phyloP scores from a whole-genome alignment of 2,888 invertebrate species.

The Cerastis rubricosa region DNA sequence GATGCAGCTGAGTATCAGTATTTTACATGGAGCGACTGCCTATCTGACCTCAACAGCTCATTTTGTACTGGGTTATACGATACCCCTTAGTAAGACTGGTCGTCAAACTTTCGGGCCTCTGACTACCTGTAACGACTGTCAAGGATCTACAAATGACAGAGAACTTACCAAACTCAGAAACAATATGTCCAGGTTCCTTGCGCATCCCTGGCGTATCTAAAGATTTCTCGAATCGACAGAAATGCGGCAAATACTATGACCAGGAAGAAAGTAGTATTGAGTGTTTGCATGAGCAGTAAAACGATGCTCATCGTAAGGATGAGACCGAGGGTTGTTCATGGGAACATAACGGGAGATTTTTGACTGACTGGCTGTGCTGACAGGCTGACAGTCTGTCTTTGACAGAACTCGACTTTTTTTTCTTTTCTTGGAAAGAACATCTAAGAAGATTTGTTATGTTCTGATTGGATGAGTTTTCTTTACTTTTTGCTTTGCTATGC shows the following conservation, averaged over 20 bases:
- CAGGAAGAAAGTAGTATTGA: conserved; percentile 34
- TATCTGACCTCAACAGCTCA: neutral
- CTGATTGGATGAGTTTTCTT: neutral
- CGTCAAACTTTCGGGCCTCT: too few relatives aligned
- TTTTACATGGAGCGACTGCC: neutral
- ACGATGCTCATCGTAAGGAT: conserved; percentile 33
- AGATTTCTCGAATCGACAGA: conserved; percentile 35
- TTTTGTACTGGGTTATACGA: too few relatives aligned
- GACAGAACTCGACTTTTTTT: conserved; percentile 6
- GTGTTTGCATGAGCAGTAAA: conserved; percentile 14
- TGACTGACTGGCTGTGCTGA: neutral
- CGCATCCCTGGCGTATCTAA: conserved; percentile 17
- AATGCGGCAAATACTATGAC: conserved; percentile 38
- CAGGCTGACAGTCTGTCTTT: conserved; percentile 18
- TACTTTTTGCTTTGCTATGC: neutral
- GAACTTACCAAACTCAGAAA: conserved; percentile 13
- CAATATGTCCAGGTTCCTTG: neutral
- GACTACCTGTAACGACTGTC: neutral
- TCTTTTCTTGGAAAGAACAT: neutral
- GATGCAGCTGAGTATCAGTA: neutral
- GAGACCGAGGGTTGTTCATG: conserved; percentile 27
- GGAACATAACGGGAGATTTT: conserved; percentile 47
- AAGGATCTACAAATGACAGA: neutral
- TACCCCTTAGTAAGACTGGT: neutral
- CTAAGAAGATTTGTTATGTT: neutral